These are phyloP conservation scores for Lagria hirta DNA, from an alignment of 2,888 invertebrate species.

Conservation along the genomic window DNA sequence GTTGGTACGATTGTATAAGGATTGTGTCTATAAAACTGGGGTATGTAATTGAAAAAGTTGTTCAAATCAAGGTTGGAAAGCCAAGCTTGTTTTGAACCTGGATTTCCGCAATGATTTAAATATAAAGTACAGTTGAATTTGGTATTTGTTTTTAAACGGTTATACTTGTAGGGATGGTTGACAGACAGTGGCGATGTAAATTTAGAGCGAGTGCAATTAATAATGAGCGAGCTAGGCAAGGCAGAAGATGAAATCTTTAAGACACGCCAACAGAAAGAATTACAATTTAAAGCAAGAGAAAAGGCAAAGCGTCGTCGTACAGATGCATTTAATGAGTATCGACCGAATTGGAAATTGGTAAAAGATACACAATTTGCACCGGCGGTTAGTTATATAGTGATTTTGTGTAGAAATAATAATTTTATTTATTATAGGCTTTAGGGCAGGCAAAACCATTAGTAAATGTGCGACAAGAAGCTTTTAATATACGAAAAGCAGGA, in stretches of 20 bases:
- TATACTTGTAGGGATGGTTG: slow-evolving; percentile 74
- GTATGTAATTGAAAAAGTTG: slow-evolving; percentile 61
- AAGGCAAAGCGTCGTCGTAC: slow-evolving; percentile 67
- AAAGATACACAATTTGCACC: slow-evolving; percentile 81
- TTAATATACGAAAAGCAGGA: slow-evolving; percentile 66
- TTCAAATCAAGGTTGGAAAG: too few species aligned
- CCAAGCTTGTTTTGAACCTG: too few species aligned
- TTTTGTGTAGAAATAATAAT: neutral
- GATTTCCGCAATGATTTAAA: too few species aligned
- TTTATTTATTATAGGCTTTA: slow-evolving; percentile 58
- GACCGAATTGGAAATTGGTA: slow-evolving; percentile 69
- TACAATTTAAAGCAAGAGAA: slow-evolving; percentile 76
- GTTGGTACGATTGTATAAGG: slow-evolving; percentile 90
- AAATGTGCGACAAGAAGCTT: slow-evolving; percentile 77
- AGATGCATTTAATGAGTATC: slow-evolving; percentile 54
- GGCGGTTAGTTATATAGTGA: slow-evolving; percentile 54
- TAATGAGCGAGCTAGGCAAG: slow-evolving; percentile 90
- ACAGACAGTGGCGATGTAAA: slow-evolving; percentile 95
- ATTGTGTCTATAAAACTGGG: slow-evolving; percentile 89
- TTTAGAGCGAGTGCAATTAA: slow-evolving; percentile 90
- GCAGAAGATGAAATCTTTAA: slow-evolving; percentile 98
- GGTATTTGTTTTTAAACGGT: slow-evolving; percentile 19
- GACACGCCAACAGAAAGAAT: slow-evolving; percentile 82
- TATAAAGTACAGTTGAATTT: too few species aligned
- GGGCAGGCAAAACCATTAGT: slow-evolving; percentile 60